A percentile compares a stretch with the other conserved stretches of the same genome.
Evolutionary conservation across 1,140 invertebrate genomes (phyloP).

Genomic region (Aradophagus sp.): DNA sequence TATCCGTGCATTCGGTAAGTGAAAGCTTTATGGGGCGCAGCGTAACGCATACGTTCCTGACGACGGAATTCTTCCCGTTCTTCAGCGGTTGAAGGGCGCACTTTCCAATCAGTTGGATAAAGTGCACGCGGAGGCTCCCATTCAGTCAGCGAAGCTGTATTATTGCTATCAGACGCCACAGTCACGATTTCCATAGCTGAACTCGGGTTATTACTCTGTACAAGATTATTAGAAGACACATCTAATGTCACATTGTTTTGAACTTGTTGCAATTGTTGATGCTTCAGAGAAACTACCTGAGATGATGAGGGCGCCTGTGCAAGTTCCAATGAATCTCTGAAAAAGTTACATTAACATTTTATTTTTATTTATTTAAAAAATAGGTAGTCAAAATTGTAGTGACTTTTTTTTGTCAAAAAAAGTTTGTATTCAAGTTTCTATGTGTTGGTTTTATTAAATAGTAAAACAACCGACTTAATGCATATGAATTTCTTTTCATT

Average conservation of each 20-base stretch:
- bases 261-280: constrained; percentile 50
- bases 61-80: constrained; percentile 87
- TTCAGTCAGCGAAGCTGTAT: constrained; percentile 61
- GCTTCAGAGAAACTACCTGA: constrained; percentile 43
- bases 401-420: no score
- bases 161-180: constrained; percentile 55
- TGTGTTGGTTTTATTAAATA: no score
- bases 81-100: constrained; percentile 83
- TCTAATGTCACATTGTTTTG: no score
- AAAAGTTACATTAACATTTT: constrained; percentile 15
- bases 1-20: constrained; percentile 90
- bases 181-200: constrained; percentile 58
- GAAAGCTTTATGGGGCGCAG: constrained; percentile 89
- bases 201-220: constrained; percentile 54
- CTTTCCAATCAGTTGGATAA: constrained; percentile 85
- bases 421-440: no score
- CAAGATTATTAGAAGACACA: no score
- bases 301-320: constrained; percentile 40
- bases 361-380: constrained; percentile 3
- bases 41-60: constrained; percentile 84
- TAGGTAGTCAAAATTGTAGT: no score
- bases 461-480: no score
- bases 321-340: constrained; percentile 64
- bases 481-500: no score
- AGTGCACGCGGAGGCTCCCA: constrained; percentile 78